Evolutionary conservation across 2,888 invertebrate species (phyloP), one percentile per base, ranked within the genome.

Genomic region (Rhagium mordax): DNA sequence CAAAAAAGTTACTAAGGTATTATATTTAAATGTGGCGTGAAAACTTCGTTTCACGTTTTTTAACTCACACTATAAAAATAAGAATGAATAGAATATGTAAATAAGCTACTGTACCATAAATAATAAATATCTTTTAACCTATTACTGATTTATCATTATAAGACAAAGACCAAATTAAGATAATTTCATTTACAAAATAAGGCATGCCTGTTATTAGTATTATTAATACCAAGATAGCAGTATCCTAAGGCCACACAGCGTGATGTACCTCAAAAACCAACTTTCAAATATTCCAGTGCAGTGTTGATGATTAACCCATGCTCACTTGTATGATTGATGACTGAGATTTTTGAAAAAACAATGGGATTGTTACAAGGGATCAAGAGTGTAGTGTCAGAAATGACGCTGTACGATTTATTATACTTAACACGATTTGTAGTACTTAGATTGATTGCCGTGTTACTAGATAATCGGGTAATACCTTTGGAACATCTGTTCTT

Each of bases 371-470:
- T 47, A 61, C 47, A 47, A 59, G 27, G 18, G 48, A 64, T 64
- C 64, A 64, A 51, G 49, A 49, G 27, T 24, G 27, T 64, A 49
- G 64, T 64, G 64, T 64, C 64, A 51, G 64, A 41, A 64, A 51
- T 64, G 64, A 64, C 64, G 64, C 64, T 24, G 27, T 21, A 49
- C 49, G 64, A 64, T 64, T 64, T 64, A 64, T 64, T 64, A 51
- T 49, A 64, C 64, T 64, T 64, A 64, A 64, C 64, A 51, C 64
- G 64, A 64, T 64, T 64, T 64, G 64, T 64, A 24, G 64, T 64
- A 64, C 64, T 64, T 64, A 64, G 49, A 64, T 64, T 64, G 64
- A 64, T 64, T 64, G 29, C 49, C 48, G 48, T 8, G 8, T 15
- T 24, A 21, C 49, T 51, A 64, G 64, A 49, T 64, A 16, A 24